A percentile compares a stretch with the other conserved stretches of the same genome.
phyloP scores from a whole-genome alignment of 1,140 invertebrate genomes.

The Steinernema khuongi region DNA sequence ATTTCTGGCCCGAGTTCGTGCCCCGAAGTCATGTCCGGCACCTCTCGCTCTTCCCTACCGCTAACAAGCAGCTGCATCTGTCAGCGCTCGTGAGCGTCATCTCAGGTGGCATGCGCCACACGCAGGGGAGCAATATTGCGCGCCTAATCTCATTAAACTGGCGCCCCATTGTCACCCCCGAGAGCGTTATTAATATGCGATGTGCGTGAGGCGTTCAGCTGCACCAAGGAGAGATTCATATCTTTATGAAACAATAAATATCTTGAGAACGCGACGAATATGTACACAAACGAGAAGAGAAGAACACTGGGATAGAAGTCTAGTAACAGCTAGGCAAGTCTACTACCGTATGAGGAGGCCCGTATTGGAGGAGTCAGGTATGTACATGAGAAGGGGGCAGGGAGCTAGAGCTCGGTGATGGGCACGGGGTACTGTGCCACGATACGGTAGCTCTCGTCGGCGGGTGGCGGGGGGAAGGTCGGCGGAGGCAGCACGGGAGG shows the following conservation, averaged over 20 bases:
- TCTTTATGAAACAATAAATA: background rate
- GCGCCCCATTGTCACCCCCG: background rate
- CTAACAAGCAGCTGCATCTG: background rate
- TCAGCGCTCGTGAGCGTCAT: background rate
- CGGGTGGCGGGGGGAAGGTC: background rate
- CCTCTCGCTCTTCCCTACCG: too few relatives aligned
- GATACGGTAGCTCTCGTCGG: conserved; percentile 4
- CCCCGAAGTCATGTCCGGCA: too few relatives aligned
- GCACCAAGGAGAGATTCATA: too few relatives aligned
- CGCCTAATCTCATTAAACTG: background rate
- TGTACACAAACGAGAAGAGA: background rate
- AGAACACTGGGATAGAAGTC: background rate
- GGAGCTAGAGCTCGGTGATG: conserved; percentile 1
- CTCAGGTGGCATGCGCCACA: background rate
- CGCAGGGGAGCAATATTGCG: background rate
- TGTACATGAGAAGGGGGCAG: background rate
- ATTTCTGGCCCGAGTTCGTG: too few relatives aligned
- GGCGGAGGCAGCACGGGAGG: background rate
- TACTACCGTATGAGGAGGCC: background rate
- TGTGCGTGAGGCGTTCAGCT: background rate
- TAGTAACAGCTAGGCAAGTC: background rate
- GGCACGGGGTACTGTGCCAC: conserved; percentile 16
- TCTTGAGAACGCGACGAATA: background rate
- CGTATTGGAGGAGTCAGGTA: background rate
- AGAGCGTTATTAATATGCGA: background rate